Evolutionary conservation across 2,113 vertebrate genomes (phyloP).

Genomic region (Elgaria multicarinata): DNA sequence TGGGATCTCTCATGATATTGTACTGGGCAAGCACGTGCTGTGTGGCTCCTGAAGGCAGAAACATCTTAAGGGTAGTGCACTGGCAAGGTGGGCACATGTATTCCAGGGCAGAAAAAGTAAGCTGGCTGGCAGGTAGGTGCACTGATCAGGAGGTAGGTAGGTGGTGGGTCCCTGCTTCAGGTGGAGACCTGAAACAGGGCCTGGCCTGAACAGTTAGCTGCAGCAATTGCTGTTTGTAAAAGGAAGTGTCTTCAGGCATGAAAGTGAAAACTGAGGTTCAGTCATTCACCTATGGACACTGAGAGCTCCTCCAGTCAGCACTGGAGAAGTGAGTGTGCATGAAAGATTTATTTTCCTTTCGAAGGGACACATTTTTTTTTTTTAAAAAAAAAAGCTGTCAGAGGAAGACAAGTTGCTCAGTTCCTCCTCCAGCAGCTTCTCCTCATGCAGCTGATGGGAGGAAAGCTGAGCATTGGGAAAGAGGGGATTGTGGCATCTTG

Average conservation of each 20-base stretch:
- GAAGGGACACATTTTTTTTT: background rate
- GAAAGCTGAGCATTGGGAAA: too few relatives aligned
- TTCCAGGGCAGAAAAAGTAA: too few relatives aligned
- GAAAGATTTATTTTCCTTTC: background rate
- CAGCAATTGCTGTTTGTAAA: background rate
- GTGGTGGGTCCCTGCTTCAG: too few relatives aligned
- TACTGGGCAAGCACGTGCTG: too few relatives aligned
- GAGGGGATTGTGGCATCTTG: too few relatives aligned
- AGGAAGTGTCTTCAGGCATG: background rate
- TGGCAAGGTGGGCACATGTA: too few relatives aligned
- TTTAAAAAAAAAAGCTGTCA: background rate
- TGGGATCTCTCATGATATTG: too few relatives aligned
- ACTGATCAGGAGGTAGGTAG: too few relatives aligned
- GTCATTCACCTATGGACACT: background rate
- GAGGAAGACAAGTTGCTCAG: background rate
- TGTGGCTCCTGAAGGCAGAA: too few relatives aligned
- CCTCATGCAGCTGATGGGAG: background rate
- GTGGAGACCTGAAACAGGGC: too few relatives aligned
- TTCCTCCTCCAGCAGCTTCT: background rate
- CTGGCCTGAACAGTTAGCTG: background rate
- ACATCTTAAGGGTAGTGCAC: too few relatives aligned
- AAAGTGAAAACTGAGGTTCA: background rate
- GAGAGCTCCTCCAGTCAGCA: background rate
- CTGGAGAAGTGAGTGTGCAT: background rate
- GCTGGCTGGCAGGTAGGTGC: too few relatives aligned